Evolutionary conservation across 2,113 vertebrate genomes (phyloP).

Genomic region (Xerus inauris): DNA sequence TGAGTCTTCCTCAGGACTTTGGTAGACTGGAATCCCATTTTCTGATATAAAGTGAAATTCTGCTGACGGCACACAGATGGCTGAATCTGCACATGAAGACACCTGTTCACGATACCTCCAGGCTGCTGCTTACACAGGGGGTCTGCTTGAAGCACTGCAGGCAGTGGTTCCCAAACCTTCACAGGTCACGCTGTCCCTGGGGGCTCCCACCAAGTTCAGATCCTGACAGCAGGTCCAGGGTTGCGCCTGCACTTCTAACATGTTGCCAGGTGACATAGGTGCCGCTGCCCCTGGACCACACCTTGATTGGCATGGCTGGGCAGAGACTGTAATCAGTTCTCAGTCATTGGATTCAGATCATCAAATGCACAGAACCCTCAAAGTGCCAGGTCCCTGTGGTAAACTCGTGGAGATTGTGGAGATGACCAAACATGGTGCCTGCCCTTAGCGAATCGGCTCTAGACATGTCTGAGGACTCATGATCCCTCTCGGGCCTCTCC

Average conservation of each 20-base stretch:
- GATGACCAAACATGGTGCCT: neutral
- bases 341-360: neutral
- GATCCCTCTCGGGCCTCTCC: neutral
- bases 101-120: constrained; percentile 28
- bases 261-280: accelerated
- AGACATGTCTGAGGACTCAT: neutral
- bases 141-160: neutral
- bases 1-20: neutral
- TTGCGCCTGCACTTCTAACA: neutral
- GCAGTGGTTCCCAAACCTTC: neutral
- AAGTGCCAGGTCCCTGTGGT: neutral
- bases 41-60: neutral
- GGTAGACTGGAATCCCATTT: neutral
- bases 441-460: neutral
- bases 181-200: accelerated
- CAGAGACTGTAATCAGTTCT: neutral
- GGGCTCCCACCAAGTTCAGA: neutral
- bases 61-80: constrained; percentile 43
- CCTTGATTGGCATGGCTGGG: neutral
- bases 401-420: neutral
- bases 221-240: neutral
- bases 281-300: neutral
- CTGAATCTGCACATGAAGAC: neutral
- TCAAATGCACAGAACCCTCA: neutral
- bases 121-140: neutral